Base-by-base conservation (phyloP, 2,113 vertebrate genomes). In the Tautogolabrus adspersus region DNA sequence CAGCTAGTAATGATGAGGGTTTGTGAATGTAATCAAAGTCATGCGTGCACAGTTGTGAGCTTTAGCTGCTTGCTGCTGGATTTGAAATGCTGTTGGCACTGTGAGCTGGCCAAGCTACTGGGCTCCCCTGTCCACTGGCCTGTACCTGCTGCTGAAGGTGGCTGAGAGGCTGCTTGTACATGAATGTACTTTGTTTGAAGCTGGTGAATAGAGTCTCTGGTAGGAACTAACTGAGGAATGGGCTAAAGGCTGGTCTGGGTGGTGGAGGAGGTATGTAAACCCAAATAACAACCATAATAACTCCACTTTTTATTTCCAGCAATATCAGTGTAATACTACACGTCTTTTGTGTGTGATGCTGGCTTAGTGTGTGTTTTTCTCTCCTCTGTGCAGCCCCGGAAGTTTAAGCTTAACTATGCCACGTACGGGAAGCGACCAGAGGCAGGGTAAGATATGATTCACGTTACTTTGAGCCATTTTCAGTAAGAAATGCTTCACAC, bases 401-500 rank as follows among this genome's bases (percentile, higher is more conserved):
- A 95, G 77, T 95, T 95, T 90, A 95, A 95, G 90, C 92, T 95
- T 81, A 95, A 95, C 86, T 95, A 92, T 93, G 95, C 95, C 60
- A 94, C 95, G 47, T 95, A 95, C 13, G 94, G 94, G 1, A 95
- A 95, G 68, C 89, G 94, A 60, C 92, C 94, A 51, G 94, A 95
- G 54, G 92, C 93, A 71, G 94, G 95, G 95, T 95, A 77, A 92
- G 94, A 66, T 8, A 9, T 21, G 30, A 34, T 6, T 34, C 30
- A 34, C 30, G 5, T 5, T 34, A 5, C 30, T 38, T 62, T 51
- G 51, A 60, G 10, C 3, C 21, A 49, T 23, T 38, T 3, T 26
- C 26, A 26, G 26, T 26, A 2, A 26, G 26, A 10, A 8, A 34
- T 34, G 30, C 44, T 15, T 15, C 3, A 46, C 13, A 15, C 13